Conservation (phyloP, 2,113 vertebrate species). For the Emydocephalus ijimae region DNA sequence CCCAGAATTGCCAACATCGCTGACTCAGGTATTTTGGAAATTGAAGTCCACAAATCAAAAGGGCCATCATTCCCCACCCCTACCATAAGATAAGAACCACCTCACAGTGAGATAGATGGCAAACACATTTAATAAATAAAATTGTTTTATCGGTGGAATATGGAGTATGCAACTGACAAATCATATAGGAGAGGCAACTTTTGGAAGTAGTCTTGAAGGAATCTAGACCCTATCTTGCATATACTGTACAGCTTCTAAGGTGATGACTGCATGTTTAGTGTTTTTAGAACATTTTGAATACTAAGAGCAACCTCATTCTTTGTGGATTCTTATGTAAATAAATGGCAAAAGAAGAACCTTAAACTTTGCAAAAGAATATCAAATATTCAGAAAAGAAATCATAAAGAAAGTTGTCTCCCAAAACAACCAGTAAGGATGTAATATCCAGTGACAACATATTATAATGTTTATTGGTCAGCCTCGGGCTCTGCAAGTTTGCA, state of each 20-base stretch:
- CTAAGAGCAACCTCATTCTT: neutral
- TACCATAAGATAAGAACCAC: neutral
- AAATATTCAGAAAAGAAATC: neutral
- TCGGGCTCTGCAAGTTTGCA: no score
- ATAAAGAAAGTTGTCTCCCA: neutral
- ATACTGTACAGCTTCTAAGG: neutral
- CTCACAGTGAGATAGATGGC: neutral
- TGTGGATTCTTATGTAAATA: neutral
- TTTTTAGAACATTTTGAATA: neutral
- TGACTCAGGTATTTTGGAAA: neutral
- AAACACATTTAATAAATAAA: neutral
- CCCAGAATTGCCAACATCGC: neutral
- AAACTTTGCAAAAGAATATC: neutral
- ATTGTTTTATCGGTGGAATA: neutral
- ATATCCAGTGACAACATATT: neutral
- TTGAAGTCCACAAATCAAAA: neutral
- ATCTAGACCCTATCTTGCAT: neutral
- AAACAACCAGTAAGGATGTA: neutral
- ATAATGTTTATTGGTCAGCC: neutral
- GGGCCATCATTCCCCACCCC: no score
- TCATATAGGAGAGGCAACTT: neutral
- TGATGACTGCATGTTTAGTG: neutral
- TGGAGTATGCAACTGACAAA: neutral
- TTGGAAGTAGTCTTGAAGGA: neutral
- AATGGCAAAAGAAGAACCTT: no score